Evolutionary conservation across 1,140 invertebrate species (phyloP).

Genomic region (Helicoverpa zea): DNA sequence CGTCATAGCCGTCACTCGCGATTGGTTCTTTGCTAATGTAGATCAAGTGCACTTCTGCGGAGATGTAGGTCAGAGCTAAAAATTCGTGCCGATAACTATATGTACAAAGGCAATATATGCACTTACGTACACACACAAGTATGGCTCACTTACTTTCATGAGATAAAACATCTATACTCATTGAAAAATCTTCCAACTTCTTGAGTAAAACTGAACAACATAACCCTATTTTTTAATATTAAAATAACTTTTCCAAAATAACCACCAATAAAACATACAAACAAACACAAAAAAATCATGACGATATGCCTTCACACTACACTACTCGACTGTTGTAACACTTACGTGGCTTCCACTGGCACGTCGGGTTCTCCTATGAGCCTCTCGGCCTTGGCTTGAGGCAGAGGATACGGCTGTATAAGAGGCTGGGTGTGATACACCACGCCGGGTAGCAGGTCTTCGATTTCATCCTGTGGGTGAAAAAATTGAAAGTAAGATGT

Average conservation of each 20-base stretch:
- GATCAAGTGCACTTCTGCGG: too few relatives aligned
- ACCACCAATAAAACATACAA: neutral
- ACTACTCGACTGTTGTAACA: slow-evolving; percentile 38
- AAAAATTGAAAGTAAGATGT: neutral
- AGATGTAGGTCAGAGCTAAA: too few relatives aligned
- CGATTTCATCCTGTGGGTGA: slow-evolving; percentile 80
- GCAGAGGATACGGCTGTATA: slow-evolving; percentile 90
- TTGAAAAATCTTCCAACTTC: too few relatives aligned
- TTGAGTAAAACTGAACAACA: too few relatives aligned
- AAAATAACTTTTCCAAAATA: neutral
- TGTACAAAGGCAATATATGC: too few relatives aligned
- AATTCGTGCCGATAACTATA: too few relatives aligned
- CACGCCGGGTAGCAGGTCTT: slow-evolving; percentile 84
- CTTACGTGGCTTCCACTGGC: slow-evolving; percentile 92
- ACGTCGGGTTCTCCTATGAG: slow-evolving; percentile 90
- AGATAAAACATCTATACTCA: too few relatives aligned
- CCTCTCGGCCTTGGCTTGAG: slow-evolving; percentile 89
- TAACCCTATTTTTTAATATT: too few relatives aligned
- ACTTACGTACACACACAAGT: too few relatives aligned
- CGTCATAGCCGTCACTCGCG: too few relatives aligned
- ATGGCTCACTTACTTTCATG: too few relatives aligned
- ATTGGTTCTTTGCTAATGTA: too few relatives aligned
- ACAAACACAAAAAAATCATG: neutral
- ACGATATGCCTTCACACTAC: slow-evolving; percentile 32
- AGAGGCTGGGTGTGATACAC: slow-evolving; percentile 89